Conservation (phyloP, 2,113 vertebrate genomes). For the Mandrillus leucophaeus region DNA sequence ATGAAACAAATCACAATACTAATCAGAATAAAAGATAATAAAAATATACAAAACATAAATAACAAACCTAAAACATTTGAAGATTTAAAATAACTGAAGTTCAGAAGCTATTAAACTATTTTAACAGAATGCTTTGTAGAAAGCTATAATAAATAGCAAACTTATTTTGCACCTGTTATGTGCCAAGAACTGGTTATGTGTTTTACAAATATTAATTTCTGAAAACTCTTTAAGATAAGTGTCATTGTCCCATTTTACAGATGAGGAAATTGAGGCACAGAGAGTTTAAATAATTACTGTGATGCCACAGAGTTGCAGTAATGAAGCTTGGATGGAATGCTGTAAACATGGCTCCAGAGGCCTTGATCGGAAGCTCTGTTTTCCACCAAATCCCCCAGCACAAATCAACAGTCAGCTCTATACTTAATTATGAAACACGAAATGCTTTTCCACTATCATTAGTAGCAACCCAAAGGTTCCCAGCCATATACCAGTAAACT, state of each 20-base stretch:
- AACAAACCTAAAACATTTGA: background rate
- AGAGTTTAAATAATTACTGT: background rate
- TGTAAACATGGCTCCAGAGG: background rate
- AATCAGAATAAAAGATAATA: background rate
- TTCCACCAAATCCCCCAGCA: background rate
- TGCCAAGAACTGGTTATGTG: background rate
- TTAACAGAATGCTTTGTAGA: background rate
- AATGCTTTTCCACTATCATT: too few species aligned
- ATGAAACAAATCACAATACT: background rate
- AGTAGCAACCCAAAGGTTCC: background rate
- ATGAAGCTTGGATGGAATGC: background rate
- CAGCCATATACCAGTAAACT: background rate
- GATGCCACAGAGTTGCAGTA: background rate
- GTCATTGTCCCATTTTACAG: background rate
- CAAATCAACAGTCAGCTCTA: background rate
- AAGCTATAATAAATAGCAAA: background rate
- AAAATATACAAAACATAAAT: background rate
- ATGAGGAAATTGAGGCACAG: background rate
- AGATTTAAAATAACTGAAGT: background rate
- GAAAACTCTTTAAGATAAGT: background rate
- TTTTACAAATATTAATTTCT: background rate
- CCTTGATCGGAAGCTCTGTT: background rate
- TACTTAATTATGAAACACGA: background rate
- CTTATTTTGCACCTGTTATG: background rate
- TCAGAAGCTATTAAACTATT: background rate